Evolutionary conservation across 2,888 invertebrate genomes (phyloP).

Genomic region (Pecten maximus): DNA sequence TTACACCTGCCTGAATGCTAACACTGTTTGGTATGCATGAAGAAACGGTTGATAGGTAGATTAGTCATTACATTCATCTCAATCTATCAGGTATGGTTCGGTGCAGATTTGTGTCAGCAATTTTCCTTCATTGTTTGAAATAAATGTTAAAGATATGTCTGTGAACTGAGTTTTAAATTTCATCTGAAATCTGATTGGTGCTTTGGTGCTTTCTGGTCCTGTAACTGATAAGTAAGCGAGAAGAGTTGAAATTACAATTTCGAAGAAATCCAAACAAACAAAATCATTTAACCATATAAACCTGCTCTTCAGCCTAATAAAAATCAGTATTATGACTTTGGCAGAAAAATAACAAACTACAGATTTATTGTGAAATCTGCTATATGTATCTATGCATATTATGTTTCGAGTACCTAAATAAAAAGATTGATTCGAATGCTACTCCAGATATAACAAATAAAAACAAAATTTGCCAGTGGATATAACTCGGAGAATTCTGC

Average conservation of each 20-base stretch:
- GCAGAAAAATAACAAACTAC: background rate
- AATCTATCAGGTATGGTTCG: background rate
- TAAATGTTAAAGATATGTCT: too few relatives aligned
- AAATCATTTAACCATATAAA: too few relatives aligned
- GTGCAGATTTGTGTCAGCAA: background rate
- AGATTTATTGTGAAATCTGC: background rate
- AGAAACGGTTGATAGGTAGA: background rate
- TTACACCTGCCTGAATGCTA: background rate
- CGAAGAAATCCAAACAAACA: too few relatives aligned
- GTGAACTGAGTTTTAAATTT: too few relatives aligned
- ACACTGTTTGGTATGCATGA: background rate
- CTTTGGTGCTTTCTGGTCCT: too few relatives aligned
- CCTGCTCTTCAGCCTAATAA: too few relatives aligned
- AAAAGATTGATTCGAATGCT: background rate
- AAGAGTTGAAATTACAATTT: too few relatives aligned
- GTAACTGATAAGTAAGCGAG: too few relatives aligned
- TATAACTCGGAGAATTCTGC: background rate
- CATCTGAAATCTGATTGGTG: too few relatives aligned
- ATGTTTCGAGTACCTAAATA: background rate
- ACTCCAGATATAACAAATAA: background rate
- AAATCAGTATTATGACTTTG: too few relatives aligned
- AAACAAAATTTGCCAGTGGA: background rate
- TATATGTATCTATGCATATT: background rate
- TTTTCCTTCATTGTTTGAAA: background rate
- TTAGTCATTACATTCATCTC: background rate